These are phyloP conservation scores for Zele albiditarsus DNA, from an alignment of 2,888 invertebrate genomes.

Conservation along the genomic window DNA sequence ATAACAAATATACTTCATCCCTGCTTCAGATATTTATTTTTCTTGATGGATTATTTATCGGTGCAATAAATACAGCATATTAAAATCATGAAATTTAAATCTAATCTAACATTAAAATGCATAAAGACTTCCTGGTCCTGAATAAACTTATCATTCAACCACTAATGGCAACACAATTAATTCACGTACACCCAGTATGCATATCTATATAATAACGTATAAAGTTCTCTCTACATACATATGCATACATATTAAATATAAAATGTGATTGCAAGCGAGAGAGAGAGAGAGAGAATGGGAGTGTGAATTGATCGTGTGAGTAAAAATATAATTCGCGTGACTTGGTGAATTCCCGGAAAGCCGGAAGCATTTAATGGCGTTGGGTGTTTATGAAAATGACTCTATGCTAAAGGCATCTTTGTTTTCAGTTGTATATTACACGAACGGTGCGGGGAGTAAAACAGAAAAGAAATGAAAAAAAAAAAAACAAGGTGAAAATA, in stretches of 20 bases:
- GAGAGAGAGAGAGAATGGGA: background rate
- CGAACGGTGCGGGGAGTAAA: background rate
- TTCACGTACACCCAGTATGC: background rate
- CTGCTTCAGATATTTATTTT: too few relatives aligned
- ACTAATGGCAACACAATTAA: too few relatives aligned
- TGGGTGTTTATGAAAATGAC: conserved; percentile 33
- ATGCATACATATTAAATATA: background rate
- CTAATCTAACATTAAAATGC: too few relatives aligned
- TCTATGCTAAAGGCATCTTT: conserved; percentile 3
- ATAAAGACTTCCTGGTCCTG: too few relatives aligned
- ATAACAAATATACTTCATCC: too few relatives aligned
- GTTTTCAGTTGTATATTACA: background rate
- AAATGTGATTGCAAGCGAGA: conserved; percentile 9
- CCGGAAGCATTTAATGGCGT: conserved; percentile 31
- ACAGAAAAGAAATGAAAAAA: background rate
- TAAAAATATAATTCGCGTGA: conserved; percentile 37
- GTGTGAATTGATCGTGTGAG: conserved; percentile 18
- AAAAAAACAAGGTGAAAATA: background rate
- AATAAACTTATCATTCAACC: too few relatives aligned
- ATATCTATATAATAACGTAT: background rate
- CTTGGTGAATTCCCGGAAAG: conserved; percentile 28
- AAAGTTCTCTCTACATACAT: background rate
- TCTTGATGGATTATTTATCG: too few relatives aligned
- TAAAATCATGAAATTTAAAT: too few relatives aligned
- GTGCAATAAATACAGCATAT: too few relatives aligned